A percentile compares a stretch with the other conserved stretches of the same genome.
These are phyloP conservation scores for Gambusia holbrooki DNA, from an alignment of 2,113 vertebrate species.

Conservation along the genomic window DNA sequence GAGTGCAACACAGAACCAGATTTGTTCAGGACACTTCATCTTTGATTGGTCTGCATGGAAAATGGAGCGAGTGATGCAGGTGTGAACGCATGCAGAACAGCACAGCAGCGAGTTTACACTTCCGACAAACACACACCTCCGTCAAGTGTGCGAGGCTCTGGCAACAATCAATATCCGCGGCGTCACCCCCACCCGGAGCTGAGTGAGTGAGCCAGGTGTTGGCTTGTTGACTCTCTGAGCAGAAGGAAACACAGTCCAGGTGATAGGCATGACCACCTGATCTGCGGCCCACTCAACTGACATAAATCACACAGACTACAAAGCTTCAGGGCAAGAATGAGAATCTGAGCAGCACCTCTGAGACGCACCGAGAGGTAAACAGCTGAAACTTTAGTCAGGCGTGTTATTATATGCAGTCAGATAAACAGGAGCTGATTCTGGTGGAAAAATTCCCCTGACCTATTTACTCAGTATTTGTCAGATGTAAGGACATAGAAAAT, in stretches of 20 bases:
- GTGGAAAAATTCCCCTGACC: background rate
- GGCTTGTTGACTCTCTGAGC: slow-evolving; percentile 34
- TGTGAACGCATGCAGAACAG: background rate
- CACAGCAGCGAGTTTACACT: background rate
- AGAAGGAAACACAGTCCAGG: slow-evolving; percentile 58
- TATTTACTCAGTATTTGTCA: background rate
- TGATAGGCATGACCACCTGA: slow-evolving; percentile 61
- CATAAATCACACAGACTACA: slow-evolving; percentile 56
- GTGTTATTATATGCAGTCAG: slow-evolving; percentile 2
- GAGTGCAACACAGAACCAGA: slow-evolving; percentile 65
- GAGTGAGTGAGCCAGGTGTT: slow-evolving; percentile 71
- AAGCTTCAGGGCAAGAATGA: slow-evolving; percentile 40
- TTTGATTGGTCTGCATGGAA: slow-evolving; percentile 66
- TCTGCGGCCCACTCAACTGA: slow-evolving; percentile 40
- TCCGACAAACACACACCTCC: slow-evolving; percentile 4
- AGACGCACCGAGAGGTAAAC: slow-evolving; percentile 1
- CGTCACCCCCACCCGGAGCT: slow-evolving; percentile 32
- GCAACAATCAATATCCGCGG: slow-evolving; percentile 48
- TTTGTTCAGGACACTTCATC: slow-evolving; percentile 61
- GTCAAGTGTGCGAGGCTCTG: slow-evolving; percentile 39
- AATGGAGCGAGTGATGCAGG: slow-evolving; percentile 39
- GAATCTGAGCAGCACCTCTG: slow-evolving; percentile 29
- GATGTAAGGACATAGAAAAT: background rate
- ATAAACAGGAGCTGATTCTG: background rate
- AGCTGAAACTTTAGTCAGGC: background rate